Base-by-base conservation (phyloP, 1,140 invertebrate species). In the Brachionus paranguensis region DNA sequence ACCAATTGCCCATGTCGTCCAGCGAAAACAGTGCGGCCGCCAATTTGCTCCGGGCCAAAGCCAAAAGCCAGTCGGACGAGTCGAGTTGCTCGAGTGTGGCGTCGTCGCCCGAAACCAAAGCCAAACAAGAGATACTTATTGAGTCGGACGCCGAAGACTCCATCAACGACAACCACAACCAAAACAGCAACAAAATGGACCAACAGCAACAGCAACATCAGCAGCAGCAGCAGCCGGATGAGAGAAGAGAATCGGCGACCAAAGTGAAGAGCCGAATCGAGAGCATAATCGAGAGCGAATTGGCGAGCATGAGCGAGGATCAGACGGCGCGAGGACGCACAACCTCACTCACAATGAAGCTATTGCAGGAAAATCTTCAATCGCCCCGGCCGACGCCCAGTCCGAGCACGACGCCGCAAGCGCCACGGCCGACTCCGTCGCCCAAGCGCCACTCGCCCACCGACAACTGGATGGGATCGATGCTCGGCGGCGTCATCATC, bases 401-500 rank as follows among this genome's bases (percentile, higher is more conserved):
- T 76, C 41, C 45, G 20, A 37, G 7, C 24, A 20, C 20, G 47
- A 10, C 72, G 29, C 3, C 29, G 29, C 29, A 33, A 27, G 3
- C 3, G 27, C 20, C 72, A 27, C n/a, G 45, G 6, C 72, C 41
- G 11, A 4, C 43, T 33, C 72, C 72, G 20, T 50, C 72, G 11
- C 45, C 45, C 12, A 76, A 47, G n/a, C 43, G 45, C 20, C 72
- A 76, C 33, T 50, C 72, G 33, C 72, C 72, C 6, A 27, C 10
- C 17, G 72, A 76, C 24, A 74, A 45, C 45, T 76, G 72, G 72
- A 76, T 76, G 4, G 72, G 72, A 29, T 76, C 72, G 5, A 81
- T 81, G 78, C 37, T 81, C n/a, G 53, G 78, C 24, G 78, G 78
- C 12, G 20, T 81, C 14, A 81, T 81, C 5, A 64, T 64, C 24